These are phyloP conservation scores for Pollachius pollachius DNA, from an alignment of 2,113 vertebrate species.

Conservation along the genomic window DNA sequence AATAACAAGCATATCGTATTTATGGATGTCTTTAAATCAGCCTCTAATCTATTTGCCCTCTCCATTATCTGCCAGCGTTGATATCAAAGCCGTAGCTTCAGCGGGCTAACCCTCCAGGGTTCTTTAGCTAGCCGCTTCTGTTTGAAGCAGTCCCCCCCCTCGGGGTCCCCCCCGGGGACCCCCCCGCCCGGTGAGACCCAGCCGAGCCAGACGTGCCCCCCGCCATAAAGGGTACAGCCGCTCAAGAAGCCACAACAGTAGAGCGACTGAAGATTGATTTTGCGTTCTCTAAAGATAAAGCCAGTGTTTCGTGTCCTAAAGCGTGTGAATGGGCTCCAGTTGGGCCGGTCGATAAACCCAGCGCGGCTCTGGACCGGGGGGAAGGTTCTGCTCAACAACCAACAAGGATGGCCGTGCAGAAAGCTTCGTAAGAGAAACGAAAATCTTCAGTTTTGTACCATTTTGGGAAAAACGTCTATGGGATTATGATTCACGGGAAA, in stretches of 20 bases:
- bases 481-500: too few species aligned
- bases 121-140: not conserved
- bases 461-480: too few species aligned
- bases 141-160: constrained; percentile 34
- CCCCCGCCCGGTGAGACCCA: constrained; percentile 14
- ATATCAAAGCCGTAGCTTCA: too few species aligned
- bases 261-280: constrained; percentile 47
- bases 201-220: constrained; percentile 21
- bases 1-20: too few species aligned
- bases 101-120: not conserved
- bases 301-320: constrained; percentile 31
- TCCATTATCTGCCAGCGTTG: too few species aligned
- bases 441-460: too few species aligned
- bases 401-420: not conserved
- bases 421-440: too few species aligned
- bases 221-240: constrained; percentile 46
- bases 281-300: constrained; percentile 18
- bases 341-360: not conserved
- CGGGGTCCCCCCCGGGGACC: not conserved
- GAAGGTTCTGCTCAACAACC: not conserved
- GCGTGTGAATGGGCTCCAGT: constrained; percentile 19
- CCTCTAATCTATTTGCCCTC: too few species aligned
- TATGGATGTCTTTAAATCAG: too few species aligned
- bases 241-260: constrained; percentile 27
- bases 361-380: not conserved